phyloP scores from a whole-genome alignment of 2,113 vertebrate species.

The Lucifuga dentata region DNA sequence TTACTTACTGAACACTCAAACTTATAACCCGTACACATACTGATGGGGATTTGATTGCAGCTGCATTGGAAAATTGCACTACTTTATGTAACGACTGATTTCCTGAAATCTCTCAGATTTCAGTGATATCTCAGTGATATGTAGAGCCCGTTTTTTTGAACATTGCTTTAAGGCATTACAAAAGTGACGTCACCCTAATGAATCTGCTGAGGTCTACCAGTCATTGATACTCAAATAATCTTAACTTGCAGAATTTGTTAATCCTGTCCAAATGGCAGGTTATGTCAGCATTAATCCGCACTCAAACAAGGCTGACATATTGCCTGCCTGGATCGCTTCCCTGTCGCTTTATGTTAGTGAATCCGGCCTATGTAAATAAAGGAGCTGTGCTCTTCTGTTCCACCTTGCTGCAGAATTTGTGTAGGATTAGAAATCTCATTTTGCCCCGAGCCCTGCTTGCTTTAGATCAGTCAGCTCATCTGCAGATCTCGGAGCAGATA shows the following conservation, averaged over 20 bases:
- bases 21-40: too few relatives aligned
- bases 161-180: slow-evolving; percentile 42
- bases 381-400: slow-evolving; percentile 70
- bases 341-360: slow-evolving; percentile 75
- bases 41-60: too few relatives aligned
- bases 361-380: slow-evolving; percentile 75
- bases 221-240: slow-evolving; percentile 70
- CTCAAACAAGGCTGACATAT: slow-evolving; percentile 78
- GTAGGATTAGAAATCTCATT: slow-evolving; percentile 79
- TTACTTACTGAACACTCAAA: too few relatives aligned
- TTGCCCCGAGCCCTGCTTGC: slow-evolving; percentile 75
- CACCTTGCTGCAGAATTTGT: slow-evolving; percentile 71
- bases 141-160: too few relatives aligned
- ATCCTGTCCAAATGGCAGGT: slow-evolving; percentile 69
- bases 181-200: slow-evolving; percentile 52
- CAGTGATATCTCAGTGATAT: slow-evolving; percentile 34
- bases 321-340: slow-evolving; percentile 57
- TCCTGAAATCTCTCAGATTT: too few relatives aligned
- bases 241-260: slow-evolving; percentile 63
- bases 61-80: too few relatives aligned
- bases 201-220: slow-evolving; percentile 56
- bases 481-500: slow-evolving; percentile 74
- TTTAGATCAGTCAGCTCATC: slow-evolving; percentile 80
- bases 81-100: too few relatives aligned
- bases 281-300: slow-evolving; percentile 69